Evolutionary conservation across 2,797 vertebrate genomes (phyloP), one percentile per base, ranked within the genome.

Genomic region (Caiman crocodilus): DNA sequence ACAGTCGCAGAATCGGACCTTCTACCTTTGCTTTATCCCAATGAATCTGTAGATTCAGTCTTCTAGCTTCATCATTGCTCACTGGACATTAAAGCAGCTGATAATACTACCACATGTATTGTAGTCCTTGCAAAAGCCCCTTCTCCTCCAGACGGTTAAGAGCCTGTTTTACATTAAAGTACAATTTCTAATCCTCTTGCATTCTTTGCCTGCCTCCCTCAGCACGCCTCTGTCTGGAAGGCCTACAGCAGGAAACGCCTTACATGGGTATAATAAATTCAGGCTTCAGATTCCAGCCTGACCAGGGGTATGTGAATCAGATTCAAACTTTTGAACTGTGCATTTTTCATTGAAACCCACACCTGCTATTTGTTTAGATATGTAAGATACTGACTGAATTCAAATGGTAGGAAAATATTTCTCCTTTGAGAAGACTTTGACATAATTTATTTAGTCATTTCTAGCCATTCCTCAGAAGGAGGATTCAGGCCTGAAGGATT

Each of bases 91-190:
- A 2, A 7, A 35, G 64, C 0, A 42, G 35, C 3, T 23, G 17
- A 55, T 7, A 58, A 71, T 32, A 76, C 26, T 32, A 9, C 23
- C 9, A n/a, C 32, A n/a, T 32, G 61, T 5, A n/a, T 1, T 18
- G 5, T 60, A 42, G 75, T 4, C 32, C 61, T 28, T 25, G 50
- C 21, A 55, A 84, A 84, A 74, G 65, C n/a, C 75, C 79, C 85
- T 35, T 35, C 75, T 20, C 73, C 90, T 65, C 81, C 73, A 6
- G 73, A n/a, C 3, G 3, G 26, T 2, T 78, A 81, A 79, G 14
- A 95, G 90, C 92, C 76, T 97, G 96, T 76, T 96, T 95, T 88
- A 50, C 80, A 94, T 97, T 90, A 95, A 6, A 32, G 60, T 1
- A 2, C 1, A 57, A 65, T 57, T 67, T 58, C 85, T 61, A 35